Base-by-base conservation (phyloP, 2,113 vertebrate genomes). In the Otolemur garnettii region DNA sequence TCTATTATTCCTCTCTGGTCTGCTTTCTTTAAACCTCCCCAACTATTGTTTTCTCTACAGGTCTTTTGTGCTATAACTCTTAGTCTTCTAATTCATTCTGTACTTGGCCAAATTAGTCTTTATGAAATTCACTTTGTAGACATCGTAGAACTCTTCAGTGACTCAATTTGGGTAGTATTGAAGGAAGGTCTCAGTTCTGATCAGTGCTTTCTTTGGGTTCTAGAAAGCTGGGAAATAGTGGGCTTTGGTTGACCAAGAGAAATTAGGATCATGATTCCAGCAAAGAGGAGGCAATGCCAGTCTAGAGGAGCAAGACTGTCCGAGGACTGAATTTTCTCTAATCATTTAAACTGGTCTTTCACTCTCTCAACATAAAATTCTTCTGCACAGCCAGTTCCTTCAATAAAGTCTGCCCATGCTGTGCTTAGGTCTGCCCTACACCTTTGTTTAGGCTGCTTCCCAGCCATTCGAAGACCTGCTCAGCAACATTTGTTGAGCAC, bases 261-360 rank as follows among this genome's bases (percentile, higher is more conserved):
- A 84, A 55, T 1, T 35, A 45, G 22, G 13, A 53, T 66, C 21
- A 1, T 59, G 35, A 66, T 10, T 55, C 18, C 24, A 38, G 22
- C 62, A 87, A n/a, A 91, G 38, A 91, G 60, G 85, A 87, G 30
- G 50, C 28, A 84, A 96, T 55, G 18, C 12, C 53, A 84, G 28
- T 45, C 2, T 45, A 50, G 66, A 71, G 1, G 42, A 84, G 30
- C 7, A 93, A 87, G 9, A 38, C 5, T 10, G 24, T 90, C 1
- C 1, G 14, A 84, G 4, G 38, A 85, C 24, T 79, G 17, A 80
- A 18, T 91, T 94, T 53, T 74, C 60, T 11, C 55, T 53, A 62
- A 82, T n/a, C 7, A 85, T 77, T 94, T 89, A 75, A 80, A 50
- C 45, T 53, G 81, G 72, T 72, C 17, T 90, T 83, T 95, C 71